Percentiles rank a stretch among this genome's conserved stretches.
Evolutionary conservation across 2,113 vertebrate species (phyloP).

Genomic region (Neodon shergylaensis): DNA sequence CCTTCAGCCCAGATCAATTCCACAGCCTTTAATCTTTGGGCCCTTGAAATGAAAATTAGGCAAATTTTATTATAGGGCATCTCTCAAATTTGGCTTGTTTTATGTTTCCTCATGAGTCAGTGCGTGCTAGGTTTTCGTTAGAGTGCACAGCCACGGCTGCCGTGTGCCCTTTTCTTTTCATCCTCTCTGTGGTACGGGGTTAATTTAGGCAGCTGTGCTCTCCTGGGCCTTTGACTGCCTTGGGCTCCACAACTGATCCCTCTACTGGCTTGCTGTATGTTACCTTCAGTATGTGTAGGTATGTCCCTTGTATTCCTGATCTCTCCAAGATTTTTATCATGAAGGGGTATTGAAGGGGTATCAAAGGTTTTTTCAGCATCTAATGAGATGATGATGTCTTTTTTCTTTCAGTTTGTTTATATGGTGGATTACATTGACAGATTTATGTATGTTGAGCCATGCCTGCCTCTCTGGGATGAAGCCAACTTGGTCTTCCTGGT

Average conservation of each 20-base stretch:
- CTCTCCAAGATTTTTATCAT: neutral
- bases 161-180: neutral
- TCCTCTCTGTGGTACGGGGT: neutral
- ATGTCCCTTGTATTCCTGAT: neutral
- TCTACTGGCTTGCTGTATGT: neutral
- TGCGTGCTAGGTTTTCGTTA: neutral
- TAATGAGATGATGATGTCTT: neutral
- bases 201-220: neutral
- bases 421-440: neutral
- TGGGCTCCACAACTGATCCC: neutral
- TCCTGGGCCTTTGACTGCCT: neutral
- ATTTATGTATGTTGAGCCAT: neutral
- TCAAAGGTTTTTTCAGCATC: neutral
- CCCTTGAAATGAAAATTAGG: constrained; percentile 4
- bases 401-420: neutral
- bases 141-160: neutral
- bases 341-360: neutral
- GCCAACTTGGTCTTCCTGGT: neutral
- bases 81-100: neutral
- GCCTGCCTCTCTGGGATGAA: neutral
- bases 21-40: constrained; percentile 5
- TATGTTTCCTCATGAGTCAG: neutral
- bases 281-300: neutral
- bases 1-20: neutral
- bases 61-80: neutral